Conservation (phyloP, 2,113 vertebrate species). For the Martes martes region DNA sequence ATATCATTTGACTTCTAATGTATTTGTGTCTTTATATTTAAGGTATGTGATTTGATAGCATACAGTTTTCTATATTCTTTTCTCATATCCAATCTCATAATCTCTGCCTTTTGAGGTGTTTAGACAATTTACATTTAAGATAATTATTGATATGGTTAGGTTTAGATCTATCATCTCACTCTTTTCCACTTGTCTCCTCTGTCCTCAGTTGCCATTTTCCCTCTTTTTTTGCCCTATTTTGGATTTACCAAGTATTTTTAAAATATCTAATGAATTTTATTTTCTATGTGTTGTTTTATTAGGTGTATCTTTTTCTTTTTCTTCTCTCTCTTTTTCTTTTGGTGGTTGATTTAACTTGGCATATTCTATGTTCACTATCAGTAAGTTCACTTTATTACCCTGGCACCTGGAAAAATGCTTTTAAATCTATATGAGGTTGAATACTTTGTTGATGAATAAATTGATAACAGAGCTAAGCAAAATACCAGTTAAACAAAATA, state of each 20-base stretch:
- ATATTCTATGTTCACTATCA: not conserved
- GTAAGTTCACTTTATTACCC: not conserved
- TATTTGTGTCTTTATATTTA: constrained; percentile 20
- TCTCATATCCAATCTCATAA: not conserved
- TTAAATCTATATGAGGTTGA: not conserved
- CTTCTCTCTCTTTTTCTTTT: not conserved
- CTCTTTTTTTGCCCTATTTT: not conserved
- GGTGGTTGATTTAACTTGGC: not conserved
- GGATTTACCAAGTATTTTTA: not conserved
- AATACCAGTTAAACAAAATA: not conserved
- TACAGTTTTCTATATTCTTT: not conserved
- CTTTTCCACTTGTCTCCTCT: not conserved
- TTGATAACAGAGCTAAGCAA: not conserved
- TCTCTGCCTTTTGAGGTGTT: not conserved
- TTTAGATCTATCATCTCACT: not conserved
- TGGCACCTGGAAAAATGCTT: not conserved
- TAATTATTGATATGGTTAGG: not conserved
- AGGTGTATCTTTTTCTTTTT: not conserved
- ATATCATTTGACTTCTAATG: not conserved
- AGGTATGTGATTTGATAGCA: not conserved
- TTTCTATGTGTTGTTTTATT: not conserved
- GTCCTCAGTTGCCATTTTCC: not conserved
- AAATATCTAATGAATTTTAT: not conserved
- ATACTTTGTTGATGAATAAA: not conserved
- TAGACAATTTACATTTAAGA: not conserved